Evolutionary conservation across 1,140 invertebrate species (phyloP), one percentile per base, ranked within the genome.

Genomic region (Elymnias hypermnestra): DNA sequence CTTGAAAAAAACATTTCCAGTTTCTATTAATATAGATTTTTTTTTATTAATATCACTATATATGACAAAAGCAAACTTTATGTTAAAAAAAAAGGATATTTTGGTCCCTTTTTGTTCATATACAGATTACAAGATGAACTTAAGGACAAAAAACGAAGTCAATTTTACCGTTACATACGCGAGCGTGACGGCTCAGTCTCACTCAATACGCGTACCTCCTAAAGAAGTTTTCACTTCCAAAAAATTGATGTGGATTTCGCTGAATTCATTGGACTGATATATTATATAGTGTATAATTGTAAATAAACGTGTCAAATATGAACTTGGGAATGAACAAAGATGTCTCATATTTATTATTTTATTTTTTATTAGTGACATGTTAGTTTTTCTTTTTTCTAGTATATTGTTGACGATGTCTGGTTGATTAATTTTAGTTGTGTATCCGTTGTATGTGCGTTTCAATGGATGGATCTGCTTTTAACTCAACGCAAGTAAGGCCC

Each of bases 311-410:
- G 68, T 72, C 61, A 70, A 68, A 73, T 69, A 68, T 54, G 54
- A 69, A 66, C 60, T 74, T 69, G 60, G 63, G 61, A 72, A 73
- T 59, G 70, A 81, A 78, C 74, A 81, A 83, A 71, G 57, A 59
- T 47, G 66, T 83, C 72, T 79, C 68, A 79, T 83, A 81, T 81
- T 79, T 81, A 79, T 81, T 4, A 21, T n/a, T 4, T 21, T 79
- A 68, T 63, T 67, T 54, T 57, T 66, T 60, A 29, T 60, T 70
- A 66, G 59, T 67, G 40, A 65, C 43, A 62, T 72, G 65, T 77
- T 73, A 65, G 67, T 52, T n/a, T n/a, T n/a, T n/a, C n/a, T n/a
- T n/a, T n/a, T n/a, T n/a, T n/a, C n/a, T n/a, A 21, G 44, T 58
- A 66, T 65, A 63, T 81, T 79, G 76, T 83, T 83, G 66, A 66